Evolutionary conservation across 2,888 invertebrate genomes (phyloP), one percentile per base, ranked within the genome.

Genomic region (Portevinia maculata): DNA sequence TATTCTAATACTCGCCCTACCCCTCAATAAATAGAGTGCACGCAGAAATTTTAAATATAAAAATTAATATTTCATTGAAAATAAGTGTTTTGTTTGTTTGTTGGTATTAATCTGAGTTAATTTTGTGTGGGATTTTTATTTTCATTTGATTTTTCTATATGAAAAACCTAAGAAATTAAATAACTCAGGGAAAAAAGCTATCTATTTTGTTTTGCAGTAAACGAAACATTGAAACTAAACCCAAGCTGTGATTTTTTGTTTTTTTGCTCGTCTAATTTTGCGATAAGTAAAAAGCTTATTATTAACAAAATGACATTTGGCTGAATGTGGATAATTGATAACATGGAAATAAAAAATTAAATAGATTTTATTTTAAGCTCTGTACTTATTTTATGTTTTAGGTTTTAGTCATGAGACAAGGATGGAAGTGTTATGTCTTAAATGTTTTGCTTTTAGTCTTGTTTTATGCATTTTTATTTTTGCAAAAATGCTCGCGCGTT

Each of bases 21-120:
- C 90, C 90, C 90, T 91, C 91, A 87, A 88, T 88, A 87, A 87
- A 86, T 87, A 89, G 89, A 90, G 89, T 90, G 90, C 91, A 90
- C 90, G 89, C 89, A 89, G 89, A 88, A 89, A 85, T 86, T 88
- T 86, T 86, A 86, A 81, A 84, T 85, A 85, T 86, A 81, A 86
- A 86, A 86, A 87, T 88, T 87, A 85, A 88, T 88, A 88, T 88
- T 88, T 87, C 88, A 88, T 88, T 87, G 86, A 87, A 89, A 89
- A 89, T 89, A 88, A 89, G 87, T 88, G 88, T 89, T 87, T 52
- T 75, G 9, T 59, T 73, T 48, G 79, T 86, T 67, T 55, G 7
- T 74, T 83, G n/a, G 41, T 46, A 13, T 84, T 60, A 78, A 60
- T 74, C 50, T 71, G 78, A 84, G 69, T 84, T 84, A 39, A 65